Percentiles rank a stretch among this genome's conserved stretches.
phyloP scores from a whole-genome alignment of 2,113 vertebrate species.

The Corythornis cristatus region DNA sequence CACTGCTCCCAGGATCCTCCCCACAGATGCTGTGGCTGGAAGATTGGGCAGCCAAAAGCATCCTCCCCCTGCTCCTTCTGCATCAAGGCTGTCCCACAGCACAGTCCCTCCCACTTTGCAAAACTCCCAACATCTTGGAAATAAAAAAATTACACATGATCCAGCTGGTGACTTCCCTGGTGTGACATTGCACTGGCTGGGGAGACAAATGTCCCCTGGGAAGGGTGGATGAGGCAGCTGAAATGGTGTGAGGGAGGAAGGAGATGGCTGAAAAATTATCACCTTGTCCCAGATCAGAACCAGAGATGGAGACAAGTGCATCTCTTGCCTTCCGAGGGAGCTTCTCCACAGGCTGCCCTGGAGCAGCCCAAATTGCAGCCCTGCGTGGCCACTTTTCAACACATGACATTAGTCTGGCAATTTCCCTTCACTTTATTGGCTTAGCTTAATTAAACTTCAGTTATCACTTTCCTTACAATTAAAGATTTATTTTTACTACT shows the following conservation, averaged over 20 bases:
- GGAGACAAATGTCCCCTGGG: background rate
- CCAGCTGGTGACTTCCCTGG: background rate
- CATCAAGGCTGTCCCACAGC: too few species aligned
- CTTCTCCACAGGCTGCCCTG: background rate
- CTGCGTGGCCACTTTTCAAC: background rate
- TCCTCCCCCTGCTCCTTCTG: accelerated
- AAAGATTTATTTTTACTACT: slow-evolving; percentile 58
- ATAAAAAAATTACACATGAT: accelerated
- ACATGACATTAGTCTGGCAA: background rate
- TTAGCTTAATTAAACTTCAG: slow-evolving; percentile 59
- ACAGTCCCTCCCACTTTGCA: background rate
- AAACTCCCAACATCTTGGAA: accelerated
- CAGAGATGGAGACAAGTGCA: background rate
- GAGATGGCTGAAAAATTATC: background rate
- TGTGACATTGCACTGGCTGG: accelerated
- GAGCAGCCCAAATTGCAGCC: background rate
- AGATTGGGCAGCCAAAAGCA: background rate
- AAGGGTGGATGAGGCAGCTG: background rate
- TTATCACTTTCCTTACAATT: slow-evolving; percentile 51
- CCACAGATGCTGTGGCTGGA: background rate
- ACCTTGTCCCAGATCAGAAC: background rate
- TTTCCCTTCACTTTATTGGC: slow-evolving; percentile 41
- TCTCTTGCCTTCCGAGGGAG: background rate
- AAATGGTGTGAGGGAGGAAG: background rate
- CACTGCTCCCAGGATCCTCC: background rate